Base-by-base conservation (phyloP, 2,113 vertebrate species). In the Sprattus sprattus region DNA sequence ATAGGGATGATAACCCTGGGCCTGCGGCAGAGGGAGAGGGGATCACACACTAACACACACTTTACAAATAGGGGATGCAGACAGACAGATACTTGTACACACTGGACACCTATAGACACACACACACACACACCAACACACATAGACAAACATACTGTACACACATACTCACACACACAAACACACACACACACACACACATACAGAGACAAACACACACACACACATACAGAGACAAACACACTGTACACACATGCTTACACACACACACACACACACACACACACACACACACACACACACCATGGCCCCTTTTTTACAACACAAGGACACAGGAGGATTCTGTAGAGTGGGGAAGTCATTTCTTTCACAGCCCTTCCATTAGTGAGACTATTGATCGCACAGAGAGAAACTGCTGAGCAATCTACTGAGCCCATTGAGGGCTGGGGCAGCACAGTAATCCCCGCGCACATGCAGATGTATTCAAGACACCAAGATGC, bases 311-410 rank as follows among this genome's bases (percentile, higher is more conserved):
- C 54, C 22, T 16, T 57, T 57, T 57, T 57, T 57, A 75, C 64
- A 71, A 75, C 67, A 32, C 64, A 67, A 11, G 25, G 25, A 10
- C 67, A 39, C 67, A 11, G 11, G 67, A 32, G 67, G 28, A 39
- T 44, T 75, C 25, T 75, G 67, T 32, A 28, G 67, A 75, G 47
- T 16, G 50, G n/a, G n/a, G 25, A 45, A 52, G 88, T 92, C 90
- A 92, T 87, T 89, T 83, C 39, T 87, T 89, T 91, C 89, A 49
- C 82, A 84, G 85, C 82, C 87, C 92, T 94, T 93, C 93, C 93
- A 94, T 93, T 89, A 93, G 91, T 91, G 91, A 87, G 83, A 88
- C 91, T 92, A 94, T 93, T 92, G 91, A 94, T 90, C 45, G 71
- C 20, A 60, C 20, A 60, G 84, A 20, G 87, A 82, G 57, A 88